Percentiles rank a stretch among this genome's conserved stretches.
phyloP scores from a whole-genome alignment of 2,113 vertebrate species.

The Marcusenius ussheri region DNA sequence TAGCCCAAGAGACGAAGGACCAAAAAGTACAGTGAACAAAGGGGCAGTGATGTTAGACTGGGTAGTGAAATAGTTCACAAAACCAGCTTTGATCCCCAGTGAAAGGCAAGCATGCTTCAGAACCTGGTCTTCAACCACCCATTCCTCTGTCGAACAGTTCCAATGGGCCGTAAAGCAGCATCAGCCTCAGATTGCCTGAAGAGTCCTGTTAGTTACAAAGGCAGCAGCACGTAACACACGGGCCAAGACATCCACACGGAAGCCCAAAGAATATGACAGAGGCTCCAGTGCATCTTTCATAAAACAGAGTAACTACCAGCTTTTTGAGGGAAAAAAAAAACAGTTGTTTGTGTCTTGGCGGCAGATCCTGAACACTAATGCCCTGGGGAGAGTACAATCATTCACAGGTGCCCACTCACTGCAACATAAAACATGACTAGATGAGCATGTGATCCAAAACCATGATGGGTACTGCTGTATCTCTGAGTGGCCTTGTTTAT shows the following conservation, averaged over 20 bases:
- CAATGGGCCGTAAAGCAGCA: background rate
- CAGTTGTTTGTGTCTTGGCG: background rate
- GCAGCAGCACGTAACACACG: background rate
- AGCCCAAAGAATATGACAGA: background rate
- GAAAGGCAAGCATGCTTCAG: background rate
- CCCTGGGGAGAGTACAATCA: conserved; percentile 3
- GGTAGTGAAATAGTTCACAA: background rate
- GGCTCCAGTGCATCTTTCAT: background rate
- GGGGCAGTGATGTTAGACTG: conserved; percentile 22
- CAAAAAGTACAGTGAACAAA: background rate
- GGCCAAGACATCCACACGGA: background rate
- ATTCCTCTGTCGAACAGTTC: background rate
- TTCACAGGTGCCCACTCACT: background rate
- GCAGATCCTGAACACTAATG: background rate
- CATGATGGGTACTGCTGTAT: background rate
- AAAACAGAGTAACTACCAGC: background rate
- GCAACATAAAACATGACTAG: background rate
- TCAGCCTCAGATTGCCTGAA: background rate
- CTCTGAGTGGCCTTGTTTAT: background rate
- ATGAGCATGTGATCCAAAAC: background rate
- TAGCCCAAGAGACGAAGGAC: conserved; percentile 44
- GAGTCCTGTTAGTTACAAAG: background rate
- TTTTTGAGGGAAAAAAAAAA: background rate
- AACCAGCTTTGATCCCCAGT: conserved; percentile 32
- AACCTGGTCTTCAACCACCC: background rate